Base-by-base conservation (phyloP, 37 sponge, comb jelly and placozoan genomes). In the Amphimedon queenslandica region DNA sequence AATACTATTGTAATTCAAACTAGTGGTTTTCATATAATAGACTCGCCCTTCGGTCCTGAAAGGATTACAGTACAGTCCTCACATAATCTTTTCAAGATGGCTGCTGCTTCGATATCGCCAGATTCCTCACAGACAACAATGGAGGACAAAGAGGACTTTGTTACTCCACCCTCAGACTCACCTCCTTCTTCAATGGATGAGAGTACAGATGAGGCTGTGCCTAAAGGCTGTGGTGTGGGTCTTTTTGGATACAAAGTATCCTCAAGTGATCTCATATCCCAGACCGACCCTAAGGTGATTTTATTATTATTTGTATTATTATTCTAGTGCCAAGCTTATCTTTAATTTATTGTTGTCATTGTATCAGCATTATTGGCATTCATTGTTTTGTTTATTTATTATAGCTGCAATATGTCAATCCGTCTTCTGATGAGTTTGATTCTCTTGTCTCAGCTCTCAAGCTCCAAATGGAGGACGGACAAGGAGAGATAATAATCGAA, bases 401-500 rank as follows among this genome's bases (percentile, higher is more conserved):
- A n/a, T 53, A 90, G 91, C 61, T 72, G 34, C 64, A 77, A 55
- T 82, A 85, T 69, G 83, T 87, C 36, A 83, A 63, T 29, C 99
- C 99, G 0, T 77, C 69, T 36, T 85, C 76, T 16, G 93, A 88
- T 61, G 81, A 84, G 58, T 90, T 89, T 71, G 93, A 88, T 28
- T 55, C 57, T 42, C 78, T 98, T 16, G 63, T 69, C 58, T 79
- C 65, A 25, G 74, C 89, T 24, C 57, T 98, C 64, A 80, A 79
- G 76, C 66, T 40, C 30, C 75, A 80, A 55, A 31, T 98, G 63
- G 74, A 66, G 11, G 88, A 98, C 11, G 99, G 99, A 13, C 90
- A 90, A 30, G 99, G 99, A 31, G 99, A 98, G 57, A 72, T 85
- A 36, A 88, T 98, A 67, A 91, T 83, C 57, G 93, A 95, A 61